These are phyloP conservation scores for Melanargia galathea DNA, from an alignment of 2,888 invertebrate species.

Conservation along the genomic window DNA sequence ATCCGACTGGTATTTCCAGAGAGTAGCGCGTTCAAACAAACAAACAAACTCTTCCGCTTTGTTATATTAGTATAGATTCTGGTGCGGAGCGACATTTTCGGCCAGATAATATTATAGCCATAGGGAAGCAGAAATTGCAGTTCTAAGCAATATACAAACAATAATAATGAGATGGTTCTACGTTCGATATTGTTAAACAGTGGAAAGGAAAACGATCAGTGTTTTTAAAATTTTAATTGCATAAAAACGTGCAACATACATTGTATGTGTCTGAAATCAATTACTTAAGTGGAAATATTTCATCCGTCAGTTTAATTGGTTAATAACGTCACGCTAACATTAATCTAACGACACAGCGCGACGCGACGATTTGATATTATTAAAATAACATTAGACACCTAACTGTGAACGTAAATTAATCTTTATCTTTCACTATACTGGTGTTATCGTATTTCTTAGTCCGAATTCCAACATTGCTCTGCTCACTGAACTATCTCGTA, in stretches of 20 bases:
- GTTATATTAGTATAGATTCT: no score
- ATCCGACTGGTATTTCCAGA: no score
- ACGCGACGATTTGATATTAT: conserved; percentile 9
- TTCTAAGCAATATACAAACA: no score
- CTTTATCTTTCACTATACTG: conserved; percentile 14
- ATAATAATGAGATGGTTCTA: no score
- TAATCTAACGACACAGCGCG: conserved; percentile 10
- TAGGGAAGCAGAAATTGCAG: no score
- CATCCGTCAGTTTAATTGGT: conserved; percentile 28
- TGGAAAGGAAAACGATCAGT: not conserved
- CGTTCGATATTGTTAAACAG: no score
- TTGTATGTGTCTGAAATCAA: conserved; percentile 21
- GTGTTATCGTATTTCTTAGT: not conserved
- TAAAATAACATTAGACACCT: conserved; percentile 9
- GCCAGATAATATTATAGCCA: no score
- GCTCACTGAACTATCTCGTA: not conserved
- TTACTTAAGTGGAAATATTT: conserved; percentile 15
- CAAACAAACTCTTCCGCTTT: no score
- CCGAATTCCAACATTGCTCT: no score
- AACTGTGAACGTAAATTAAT: not conserved
- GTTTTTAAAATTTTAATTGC: not conserved
- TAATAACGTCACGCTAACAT: conserved; percentile 24
- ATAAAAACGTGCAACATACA: not conserved
- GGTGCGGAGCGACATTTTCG: no score
- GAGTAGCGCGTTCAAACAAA: no score